Evolutionary conservation across 2,888 invertebrate genomes (phyloP), one percentile per base, ranked within the genome.

Genomic region (Drosophila rellima): DNA sequence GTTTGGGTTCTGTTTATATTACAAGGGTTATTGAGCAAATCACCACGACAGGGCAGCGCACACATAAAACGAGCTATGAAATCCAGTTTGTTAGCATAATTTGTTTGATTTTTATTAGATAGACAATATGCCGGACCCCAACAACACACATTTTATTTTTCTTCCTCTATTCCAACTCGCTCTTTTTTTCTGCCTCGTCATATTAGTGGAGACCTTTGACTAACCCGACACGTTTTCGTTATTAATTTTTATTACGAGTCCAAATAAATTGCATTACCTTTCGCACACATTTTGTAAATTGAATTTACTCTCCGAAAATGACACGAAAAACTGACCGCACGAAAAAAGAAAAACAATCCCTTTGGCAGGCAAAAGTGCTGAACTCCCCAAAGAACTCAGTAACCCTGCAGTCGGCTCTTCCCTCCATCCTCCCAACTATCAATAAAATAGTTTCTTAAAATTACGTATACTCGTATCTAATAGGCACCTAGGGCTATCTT

Each of bases 11-110:
- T 78, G 85, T 82, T 82, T 81, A 83, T 86, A 91, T 91, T 91
- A 91, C 91, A 91, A 90, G 91, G 91, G 91, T 90, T 91, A 91
- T 91, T 91, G 91, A 90, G 91, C 91, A 91, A 90, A 91, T 91
- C 90, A 90, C 89, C 82, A 78, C 71, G 71, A 77, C 59, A 64
- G 45, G 57, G 39, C 55, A 52, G 66, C 68, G 63, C 69, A 71
- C 70, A 61, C 69, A 71, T 70, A 76, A 74, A 75, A 60, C 61
- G 57, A 72, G 80, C 78, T 63, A 77, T 74, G 74, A 82, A 84
- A 90, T 90, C 88, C 77, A 78, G 82, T 88, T 90, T 90, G 86
- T 89, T 89, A 84, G 88, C 88, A 87, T 90, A 90, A 90, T 90
- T 90, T 89, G 90, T 90, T 91, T 89, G 90, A 90, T 88, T 90